A percentile compares a stretch with the other conserved stretches of the same genome.
phyloP scores from a whole-genome alignment of 2,888 invertebrate genomes.

The Nymphalis c-album region DNA sequence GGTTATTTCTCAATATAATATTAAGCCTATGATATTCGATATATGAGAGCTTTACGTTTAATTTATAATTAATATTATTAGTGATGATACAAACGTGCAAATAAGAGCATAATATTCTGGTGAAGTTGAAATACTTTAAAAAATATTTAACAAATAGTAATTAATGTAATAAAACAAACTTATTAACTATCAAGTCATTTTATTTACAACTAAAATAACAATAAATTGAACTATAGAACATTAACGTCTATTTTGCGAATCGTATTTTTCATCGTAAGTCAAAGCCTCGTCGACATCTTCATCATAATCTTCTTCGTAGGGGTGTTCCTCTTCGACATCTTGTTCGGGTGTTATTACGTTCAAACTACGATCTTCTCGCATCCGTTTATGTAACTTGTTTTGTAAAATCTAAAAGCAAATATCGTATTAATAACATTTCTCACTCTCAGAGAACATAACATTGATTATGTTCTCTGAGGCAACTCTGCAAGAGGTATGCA shows the following conservation, averaged over 20 bases:
- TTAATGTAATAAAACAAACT: too few species aligned
- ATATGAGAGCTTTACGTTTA: too few species aligned
- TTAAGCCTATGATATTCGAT: too few species aligned
- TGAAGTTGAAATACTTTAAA: too few species aligned
- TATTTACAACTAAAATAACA: background rate
- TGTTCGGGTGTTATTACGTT: slow-evolving; percentile 24
- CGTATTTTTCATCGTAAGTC: slow-evolving; percentile 23
- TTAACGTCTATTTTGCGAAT: slow-evolving; percentile 8
- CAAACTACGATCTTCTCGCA: slow-evolving; percentile 44
- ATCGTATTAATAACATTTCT: background rate
- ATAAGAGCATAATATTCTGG: too few species aligned
- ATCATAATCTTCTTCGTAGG: slow-evolving; percentile 45
- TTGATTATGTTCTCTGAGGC: too few species aligned
- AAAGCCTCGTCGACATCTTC: slow-evolving; percentile 40
- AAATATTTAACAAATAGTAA: too few species aligned
- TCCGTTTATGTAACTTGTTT: slow-evolving; percentile 59
- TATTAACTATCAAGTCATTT: background rate
- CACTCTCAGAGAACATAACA: too few species aligned
- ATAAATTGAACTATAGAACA: background rate
- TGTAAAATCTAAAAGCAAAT: slow-evolving; percentile 60
- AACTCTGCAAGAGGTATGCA: too few species aligned
- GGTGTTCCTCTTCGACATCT: slow-evolving; percentile 39
- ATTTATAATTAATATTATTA: too few species aligned
- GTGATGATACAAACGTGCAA: too few species aligned
- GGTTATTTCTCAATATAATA: too few species aligned